phyloP scores from a whole-genome alignment of 2,888 invertebrate genomes.

The Xanthia icteritia region DNA sequence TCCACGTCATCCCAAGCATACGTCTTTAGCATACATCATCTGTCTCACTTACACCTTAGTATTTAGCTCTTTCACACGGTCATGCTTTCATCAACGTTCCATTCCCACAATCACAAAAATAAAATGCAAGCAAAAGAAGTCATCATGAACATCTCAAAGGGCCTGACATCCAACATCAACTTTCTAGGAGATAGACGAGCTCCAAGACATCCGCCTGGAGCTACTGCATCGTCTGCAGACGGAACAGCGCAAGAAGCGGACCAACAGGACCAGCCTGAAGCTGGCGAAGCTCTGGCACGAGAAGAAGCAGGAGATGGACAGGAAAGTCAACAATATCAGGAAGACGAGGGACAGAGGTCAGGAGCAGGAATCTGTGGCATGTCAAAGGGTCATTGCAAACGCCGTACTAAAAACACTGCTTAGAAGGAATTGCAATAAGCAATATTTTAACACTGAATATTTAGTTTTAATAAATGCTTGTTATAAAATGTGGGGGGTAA shows the following conservation, averaged over 20 bases:
- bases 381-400: no score
- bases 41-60: no score
- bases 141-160: background rate
- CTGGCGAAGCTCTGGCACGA: conserved; percentile 87
- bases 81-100: no score
- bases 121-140: background rate
- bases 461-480: no score
- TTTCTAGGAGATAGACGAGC: conserved; percentile 92
- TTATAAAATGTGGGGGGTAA: no score
- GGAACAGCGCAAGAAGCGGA: conserved; percentile 87
- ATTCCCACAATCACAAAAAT: no score
- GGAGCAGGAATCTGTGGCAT: background rate
- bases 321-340: conserved; percentile 90
- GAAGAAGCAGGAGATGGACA: conserved; percentile 90
- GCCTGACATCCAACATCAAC: background rate
- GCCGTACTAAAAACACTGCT: no score
- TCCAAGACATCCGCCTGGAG: conserved; percentile 92
- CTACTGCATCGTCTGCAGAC: conserved; percentile 92
- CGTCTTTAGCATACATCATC: no score
- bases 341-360: conserved; percentile 87
- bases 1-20: no score
- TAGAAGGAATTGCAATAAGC: no score
- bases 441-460: no score
- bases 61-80: no score
- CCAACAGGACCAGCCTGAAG: conserved; percentile 84